Evolutionary conservation across 2,888 invertebrate genomes (phyloP), one percentile per base, ranked within the genome.

Genomic region (Apomyelois bistriatella): DNA sequence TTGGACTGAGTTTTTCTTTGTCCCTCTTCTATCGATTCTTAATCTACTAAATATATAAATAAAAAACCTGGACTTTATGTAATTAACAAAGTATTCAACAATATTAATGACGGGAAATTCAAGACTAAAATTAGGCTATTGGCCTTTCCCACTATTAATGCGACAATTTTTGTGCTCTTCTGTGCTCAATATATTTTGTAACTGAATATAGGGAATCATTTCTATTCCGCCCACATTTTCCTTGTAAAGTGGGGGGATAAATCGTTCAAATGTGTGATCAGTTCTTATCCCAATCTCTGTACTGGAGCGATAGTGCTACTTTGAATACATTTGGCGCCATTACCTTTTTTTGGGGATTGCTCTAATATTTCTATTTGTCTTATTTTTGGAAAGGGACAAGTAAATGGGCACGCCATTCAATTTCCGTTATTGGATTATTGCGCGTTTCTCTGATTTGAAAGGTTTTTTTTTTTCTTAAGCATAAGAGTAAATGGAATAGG

Each of bases 211-310:
- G 2, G 42, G 42, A 43, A 28, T 43, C 42, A 43, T 43, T 43
- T 43, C 42, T 12, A 43, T 43, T 43, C 42, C 13, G 9, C 42
- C 42, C 42, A 22, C 42, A 43, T 43, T 43, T 28, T 7, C 22
- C 42, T 12, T 28, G 28, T 12, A 13, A 28, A 43, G 42, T 43
- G n/a, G 22, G 42, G 17, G 42, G 28, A 43, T 43, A 43, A 43
- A 43, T 43, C 42, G 42, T 28, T 43, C 28, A 43, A 43, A 43
- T 43, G 28, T 43, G 42, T 43, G 42, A 43, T 43, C 42, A 43
- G 28, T 43, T 12, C 42, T 43, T 43, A 28, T 43, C 28, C 28
- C 42, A 28, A 43, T 28, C 22, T 22, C 42, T 7, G 42, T 43
- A 43, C 28, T 43, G 28, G 28, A 43, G 13, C 13, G 42, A 43